Evolutionary conservation across 2,888 invertebrate genomes (phyloP), one percentile per base, ranked within the genome.

Genomic region (Calameuta pallipes): DNA sequence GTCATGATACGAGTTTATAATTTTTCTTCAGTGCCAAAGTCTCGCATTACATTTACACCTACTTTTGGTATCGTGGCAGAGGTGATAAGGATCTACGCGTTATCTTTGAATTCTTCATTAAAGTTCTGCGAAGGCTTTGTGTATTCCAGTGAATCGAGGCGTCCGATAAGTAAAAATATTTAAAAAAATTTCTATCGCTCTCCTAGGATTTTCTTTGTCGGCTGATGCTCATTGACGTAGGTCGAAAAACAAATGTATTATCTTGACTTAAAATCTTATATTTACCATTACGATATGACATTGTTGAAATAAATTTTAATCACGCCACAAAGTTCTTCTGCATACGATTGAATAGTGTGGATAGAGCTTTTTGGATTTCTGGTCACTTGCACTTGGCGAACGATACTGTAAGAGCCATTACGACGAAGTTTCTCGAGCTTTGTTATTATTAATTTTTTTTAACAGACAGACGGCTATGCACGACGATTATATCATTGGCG

Each of bases 401-500:
- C 56, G 56, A 56, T 56, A 56, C 23, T 56, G 56, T 56, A 9
- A 9, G 2, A 23, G 23, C 23, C 56, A 56, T 56, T 56, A 15
- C 9, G 23, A 56, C 56, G 23, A 56, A 23, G 56, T 56, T 56
- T 56, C 23, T 56, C 9, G 9, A 56, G 1, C 23, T 56, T 56
- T 56, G 56, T 56, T 56, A 23, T 56, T 23, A 56, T 23, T 56
- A 23, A 6, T 9, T 9, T 56, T 6, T 6, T 56, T 56, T 56
- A 56, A 56, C 23, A 1, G 56, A 23, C 56, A 56, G 15, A 41
- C 41, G 15, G 23, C 23, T 56, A 2, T 56, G 56, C 56, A 56
- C 56, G 56, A 56, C 23, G 56, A 56, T 56, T 56, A 56, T 56
- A 56, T 56, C 56, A 56, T 82, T 80, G 74, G 78, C 84, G 82